Percentiles rank a stretch among this genome's conserved stretches.
phyloP scores from a whole-genome alignment of 1,140 invertebrate genomes.

The Calephelis nemesis region DNA sequence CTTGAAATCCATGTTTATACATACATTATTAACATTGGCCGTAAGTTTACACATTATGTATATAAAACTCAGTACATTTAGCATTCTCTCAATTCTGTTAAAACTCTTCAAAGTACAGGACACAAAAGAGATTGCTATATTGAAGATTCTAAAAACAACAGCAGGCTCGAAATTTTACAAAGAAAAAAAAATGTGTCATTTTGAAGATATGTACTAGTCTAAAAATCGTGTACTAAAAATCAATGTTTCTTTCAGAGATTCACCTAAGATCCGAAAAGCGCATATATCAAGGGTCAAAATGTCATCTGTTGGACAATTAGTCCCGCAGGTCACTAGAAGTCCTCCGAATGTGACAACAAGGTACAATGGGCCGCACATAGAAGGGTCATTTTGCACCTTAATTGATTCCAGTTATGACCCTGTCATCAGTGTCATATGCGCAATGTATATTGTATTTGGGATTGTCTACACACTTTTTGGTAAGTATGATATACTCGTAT shows the following conservation, averaged over 20 bases:
- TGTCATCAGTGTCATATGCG: conserved; percentile 65
- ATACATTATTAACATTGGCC: no score
- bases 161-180: no score
- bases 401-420: conserved; percentile 74
- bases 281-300: conserved; percentile 35
- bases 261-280: conserved; percentile 5
- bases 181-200: no score
- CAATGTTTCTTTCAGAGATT: conserved; percentile 23
- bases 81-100: no score
- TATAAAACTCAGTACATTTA: no score
- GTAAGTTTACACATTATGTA: no score
- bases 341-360: conserved; percentile 63
- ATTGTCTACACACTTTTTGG: conserved; percentile 82
- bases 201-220: no score
- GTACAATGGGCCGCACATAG: conserved; percentile 67
- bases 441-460: conserved; percentile 80
- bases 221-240: not conserved
- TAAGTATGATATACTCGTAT: conserved; percentile 47
- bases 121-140: no score
- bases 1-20: no score
- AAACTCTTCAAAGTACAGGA: no score
- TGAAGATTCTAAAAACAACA: no score
- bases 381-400: conserved; percentile 64
- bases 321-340: conserved; percentile 62
- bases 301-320: conserved; percentile 71